A percentile compares a stretch with the other conserved stretches of the same genome.
phyloP scores from a whole-genome alignment of 2,797 vertebrate genomes.

The Mormyrops attenuatus region DNA sequence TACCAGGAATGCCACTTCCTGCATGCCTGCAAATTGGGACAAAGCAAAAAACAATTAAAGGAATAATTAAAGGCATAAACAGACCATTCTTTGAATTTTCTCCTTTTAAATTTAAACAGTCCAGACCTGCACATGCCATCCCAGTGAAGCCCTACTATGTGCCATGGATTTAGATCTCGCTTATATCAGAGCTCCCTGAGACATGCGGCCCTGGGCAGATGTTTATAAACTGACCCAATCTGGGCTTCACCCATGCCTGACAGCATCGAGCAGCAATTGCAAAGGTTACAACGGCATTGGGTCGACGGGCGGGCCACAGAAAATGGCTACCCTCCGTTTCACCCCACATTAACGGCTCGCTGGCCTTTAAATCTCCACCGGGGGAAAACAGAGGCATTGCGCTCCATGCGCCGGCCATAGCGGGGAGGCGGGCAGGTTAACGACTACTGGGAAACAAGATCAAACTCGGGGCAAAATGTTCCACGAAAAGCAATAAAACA shows the following conservation, averaged over 20 bases:
- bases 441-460: conserved; percentile 7
- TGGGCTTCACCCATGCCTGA: neutral
- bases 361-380: conserved; percentile 1
- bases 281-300: neutral
- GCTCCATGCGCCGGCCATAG: neutral
- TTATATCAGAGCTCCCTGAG: neutral
- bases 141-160: neutral
- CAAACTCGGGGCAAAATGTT: neutral
- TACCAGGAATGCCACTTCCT: neutral
- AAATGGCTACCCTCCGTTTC: conserved; percentile 1
- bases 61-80: neutral
- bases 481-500: conserved; percentile 4
- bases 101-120: neutral
- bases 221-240: neutral
- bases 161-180: neutral
- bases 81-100: neutral
- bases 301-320: neutral
- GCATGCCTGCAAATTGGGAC: neutral
- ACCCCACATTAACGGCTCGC: neutral
- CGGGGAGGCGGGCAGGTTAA: neutral
- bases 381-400: neutral
- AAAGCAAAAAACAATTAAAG: neutral
- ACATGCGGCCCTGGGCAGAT: neutral
- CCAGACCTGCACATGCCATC: neutral
- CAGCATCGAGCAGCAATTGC: neutral